Evolutionary conservation across 1,140 invertebrate genomes (phyloP).

Genomic region (Drosophila virilis): DNA sequence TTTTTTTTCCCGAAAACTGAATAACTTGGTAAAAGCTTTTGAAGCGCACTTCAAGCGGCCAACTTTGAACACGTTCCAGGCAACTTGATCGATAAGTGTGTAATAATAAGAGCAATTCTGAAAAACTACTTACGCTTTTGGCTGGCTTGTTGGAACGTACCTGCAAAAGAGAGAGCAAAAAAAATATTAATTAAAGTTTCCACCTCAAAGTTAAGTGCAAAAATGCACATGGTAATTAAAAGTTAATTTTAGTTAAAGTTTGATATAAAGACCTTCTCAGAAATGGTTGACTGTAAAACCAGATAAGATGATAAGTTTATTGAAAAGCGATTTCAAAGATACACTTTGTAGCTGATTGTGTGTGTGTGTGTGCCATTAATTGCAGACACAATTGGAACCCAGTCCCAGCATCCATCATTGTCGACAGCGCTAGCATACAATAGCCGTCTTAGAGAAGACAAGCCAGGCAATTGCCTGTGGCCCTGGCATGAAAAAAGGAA

Average conservation of each 20-base stretch:
- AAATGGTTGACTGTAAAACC: neutral
- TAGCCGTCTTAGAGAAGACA: conserved; percentile 22
- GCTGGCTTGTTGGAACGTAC: conserved; percentile 68
- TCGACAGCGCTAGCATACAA: conserved; percentile 17
- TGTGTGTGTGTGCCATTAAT: conserved; percentile 36
- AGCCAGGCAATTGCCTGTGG: conserved; percentile 28
- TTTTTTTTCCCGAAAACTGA: conserved; percentile 1
- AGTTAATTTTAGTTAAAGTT: neutral
- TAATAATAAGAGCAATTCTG: conserved; percentile 60
- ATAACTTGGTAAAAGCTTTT: conserved; percentile 21
- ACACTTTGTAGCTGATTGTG: conserved; percentile 26
- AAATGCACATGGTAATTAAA: neutral
- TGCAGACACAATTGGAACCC: conserved; percentile 27
- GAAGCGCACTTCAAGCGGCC: conserved; percentile 49
- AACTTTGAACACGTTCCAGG: conserved; percentile 44
- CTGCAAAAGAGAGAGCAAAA: conserved; percentile 57
- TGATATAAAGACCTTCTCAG: neutral
- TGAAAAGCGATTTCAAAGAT: conserved; percentile 64
- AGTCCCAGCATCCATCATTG: conserved; percentile 30
- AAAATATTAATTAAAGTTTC: conserved; percentile 50
- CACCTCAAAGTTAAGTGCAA: conserved; percentile 1
- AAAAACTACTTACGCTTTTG: conserved; percentile 73
- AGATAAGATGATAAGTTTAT: conserved; percentile 1
- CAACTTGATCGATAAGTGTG: conserved; percentile 71
- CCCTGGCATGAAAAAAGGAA: conserved; percentile 60